These are phyloP conservation scores for Nothocercus julius DNA, from an alignment of 2,113 vertebrate genomes.

Conservation along the genomic window DNA sequence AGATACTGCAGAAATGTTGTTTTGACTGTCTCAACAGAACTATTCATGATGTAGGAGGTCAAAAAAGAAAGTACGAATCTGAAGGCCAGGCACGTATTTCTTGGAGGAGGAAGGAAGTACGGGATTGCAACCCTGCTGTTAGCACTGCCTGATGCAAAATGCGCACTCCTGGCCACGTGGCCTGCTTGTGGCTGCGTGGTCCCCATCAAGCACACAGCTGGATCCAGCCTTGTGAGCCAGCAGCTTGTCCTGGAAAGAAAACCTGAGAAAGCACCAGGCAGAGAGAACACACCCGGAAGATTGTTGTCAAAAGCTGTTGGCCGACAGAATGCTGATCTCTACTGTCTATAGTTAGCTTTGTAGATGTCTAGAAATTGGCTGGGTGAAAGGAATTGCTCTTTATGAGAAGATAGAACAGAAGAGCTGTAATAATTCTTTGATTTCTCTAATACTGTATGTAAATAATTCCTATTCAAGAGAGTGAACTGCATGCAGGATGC, in stretches of 20 bases:
- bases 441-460: neutral
- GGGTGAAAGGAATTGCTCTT: neutral
- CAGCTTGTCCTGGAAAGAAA: neutral
- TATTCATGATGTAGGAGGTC: accelerated
- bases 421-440: neutral
- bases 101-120: neutral
- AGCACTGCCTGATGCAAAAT: neutral
- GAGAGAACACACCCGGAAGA: neutral
- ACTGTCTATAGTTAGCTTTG: neutral
- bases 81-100: neutral
- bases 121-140: neutral
- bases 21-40: neutral
- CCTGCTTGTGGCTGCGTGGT: accelerated
- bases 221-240: neutral
- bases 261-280: neutral
- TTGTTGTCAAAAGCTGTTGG: neutral
- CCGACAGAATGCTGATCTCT: neutral
- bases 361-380: neutral
- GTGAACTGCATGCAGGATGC: neutral
- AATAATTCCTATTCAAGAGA: neutral
- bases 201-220: neutral
- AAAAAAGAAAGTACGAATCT: neutral
- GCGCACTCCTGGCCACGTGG: accelerated
- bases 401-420: neutral
- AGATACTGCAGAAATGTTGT: neutral